These are phyloP conservation scores for Barypeithes pellucidus DNA, from an alignment of 2,888 invertebrate species.

Conservation along the genomic window DNA sequence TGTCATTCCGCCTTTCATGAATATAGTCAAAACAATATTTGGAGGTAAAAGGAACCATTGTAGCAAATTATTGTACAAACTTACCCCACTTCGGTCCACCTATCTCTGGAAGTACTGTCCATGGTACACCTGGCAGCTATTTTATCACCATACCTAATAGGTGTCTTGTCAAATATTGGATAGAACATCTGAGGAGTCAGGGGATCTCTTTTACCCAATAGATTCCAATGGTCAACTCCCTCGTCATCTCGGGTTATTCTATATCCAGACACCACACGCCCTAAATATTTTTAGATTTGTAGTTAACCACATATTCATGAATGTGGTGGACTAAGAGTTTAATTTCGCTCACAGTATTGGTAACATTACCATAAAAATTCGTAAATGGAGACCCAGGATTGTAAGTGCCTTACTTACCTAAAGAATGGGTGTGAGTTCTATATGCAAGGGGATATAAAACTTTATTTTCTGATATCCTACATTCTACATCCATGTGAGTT, in stretches of 20 bases:
- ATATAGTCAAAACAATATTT: too few species aligned
- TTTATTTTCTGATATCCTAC: constrained; percentile 85
- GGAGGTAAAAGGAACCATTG: too few species aligned
- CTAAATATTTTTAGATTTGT: constrained; percentile 68
- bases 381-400: too few species aligned
- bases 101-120: constrained; percentile 67
- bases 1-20: too few species aligned
- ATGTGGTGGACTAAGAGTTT: too few species aligned
- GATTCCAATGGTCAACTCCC: constrained; percentile 82
- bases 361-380: too few species aligned
- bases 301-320: not conserved
- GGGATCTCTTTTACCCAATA: constrained; percentile 90
- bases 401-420: constrained; percentile 76
- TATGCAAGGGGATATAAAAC: constrained; percentile 95
- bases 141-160: constrained; percentile 81
- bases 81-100: constrained; percentile 62
- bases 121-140: constrained; percentile 95
- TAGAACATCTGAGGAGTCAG: constrained; percentile 96
- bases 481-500: constrained; percentile 94
- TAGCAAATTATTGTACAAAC: too few species aligned
- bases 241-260: constrained; percentile 75
- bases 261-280: constrained; percentile 89
- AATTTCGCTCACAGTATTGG: too few species aligned
- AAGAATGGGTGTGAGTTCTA: constrained; percentile 93
- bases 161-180: constrained; percentile 78